These are phyloP conservation scores for Pollenia labialis DNA, from an alignment of 2,888 invertebrate genomes.

Conservation along the genomic window DNA sequence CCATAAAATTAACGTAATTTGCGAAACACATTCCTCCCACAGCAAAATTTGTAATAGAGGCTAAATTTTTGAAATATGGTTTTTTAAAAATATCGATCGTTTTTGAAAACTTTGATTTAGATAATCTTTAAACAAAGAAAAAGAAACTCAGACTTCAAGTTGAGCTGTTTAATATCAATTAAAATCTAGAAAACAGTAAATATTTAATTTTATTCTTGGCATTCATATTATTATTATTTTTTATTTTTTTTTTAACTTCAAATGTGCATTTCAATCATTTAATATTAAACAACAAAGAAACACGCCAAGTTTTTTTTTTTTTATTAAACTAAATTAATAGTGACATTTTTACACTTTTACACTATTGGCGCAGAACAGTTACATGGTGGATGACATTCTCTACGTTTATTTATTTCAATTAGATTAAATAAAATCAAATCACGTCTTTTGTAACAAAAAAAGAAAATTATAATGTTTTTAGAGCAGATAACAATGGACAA, in stretches of 20 bases:
- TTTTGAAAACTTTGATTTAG: too few relatives aligned
- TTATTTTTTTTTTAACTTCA: neutral
- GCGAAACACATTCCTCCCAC: too few relatives aligned
- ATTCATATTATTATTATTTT: too few relatives aligned
- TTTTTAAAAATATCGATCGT: too few relatives aligned
- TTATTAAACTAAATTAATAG: slow-evolving; percentile 34
- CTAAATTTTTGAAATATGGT: too few relatives aligned
- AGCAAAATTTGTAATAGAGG: too few relatives aligned
- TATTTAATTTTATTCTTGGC: too few relatives aligned
- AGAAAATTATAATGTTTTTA: slow-evolving; percentile 43
- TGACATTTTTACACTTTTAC: slow-evolving; percentile 37
- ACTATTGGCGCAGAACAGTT: slow-evolving; percentile 15
- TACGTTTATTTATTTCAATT: slow-evolving; percentile 35
- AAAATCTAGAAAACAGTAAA: too few relatives aligned
- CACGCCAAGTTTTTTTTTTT: neutral
- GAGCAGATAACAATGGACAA: slow-evolving; percentile 26
- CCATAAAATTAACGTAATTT: too few relatives aligned
- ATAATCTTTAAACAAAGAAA: too few relatives aligned
- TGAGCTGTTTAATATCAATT: too few relatives aligned
- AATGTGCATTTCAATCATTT: slow-evolving; percentile 24
- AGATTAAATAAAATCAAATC: slow-evolving; percentile 61
- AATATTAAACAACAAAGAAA: neutral
- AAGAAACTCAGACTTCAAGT: too few relatives aligned
- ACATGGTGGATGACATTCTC: neutral
- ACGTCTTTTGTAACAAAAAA: slow-evolving; percentile 22